phyloP scores from a whole-genome alignment of 2,797 vertebrate species.

The Aeoliscus strigatus region DNA sequence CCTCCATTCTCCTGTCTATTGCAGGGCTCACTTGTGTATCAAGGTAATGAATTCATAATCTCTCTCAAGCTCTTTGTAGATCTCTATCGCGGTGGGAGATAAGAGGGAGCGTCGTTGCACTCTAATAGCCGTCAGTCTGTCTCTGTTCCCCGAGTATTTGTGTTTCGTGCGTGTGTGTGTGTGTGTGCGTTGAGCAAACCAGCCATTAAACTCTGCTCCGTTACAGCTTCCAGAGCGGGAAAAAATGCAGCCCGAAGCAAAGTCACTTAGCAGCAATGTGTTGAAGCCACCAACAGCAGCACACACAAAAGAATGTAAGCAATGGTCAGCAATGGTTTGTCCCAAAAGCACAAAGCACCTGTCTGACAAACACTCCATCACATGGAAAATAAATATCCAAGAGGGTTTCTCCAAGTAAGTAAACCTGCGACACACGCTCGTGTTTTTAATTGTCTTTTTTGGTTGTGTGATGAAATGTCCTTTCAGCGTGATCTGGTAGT shows the following conservation, averaged over 20 bases:
- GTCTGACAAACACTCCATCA: conserved; percentile 49
- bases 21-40: conserved; percentile 63
- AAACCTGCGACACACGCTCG: conserved; percentile 26
- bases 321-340: conserved; percentile 25
- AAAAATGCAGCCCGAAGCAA: conserved; percentile 10
- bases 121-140: conserved; percentile 72
- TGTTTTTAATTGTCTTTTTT: conserved; percentile 71
- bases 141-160: conserved; percentile 37
- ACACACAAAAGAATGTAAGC: conserved; percentile 22
- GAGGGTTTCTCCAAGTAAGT: conserved; percentile 44
- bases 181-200: conserved; percentile 25
- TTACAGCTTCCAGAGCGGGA: conserved; percentile 27
- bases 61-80: conserved; percentile 73
- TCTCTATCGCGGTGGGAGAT: conserved; percentile 73
- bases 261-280: conserved; percentile 44
- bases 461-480: conserved; percentile 63
- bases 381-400: conserved; percentile 52
- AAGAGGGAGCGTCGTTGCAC: conserved; percentile 65
- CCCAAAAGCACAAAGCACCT: conserved; percentile 17
- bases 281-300: conserved; percentile 38
- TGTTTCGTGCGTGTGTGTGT: conserved; percentile 12
- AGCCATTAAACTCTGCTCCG: conserved; percentile 24
- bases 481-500: conserved; percentile 61
- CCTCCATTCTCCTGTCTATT: conserved; percentile 54
- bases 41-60: conserved; percentile 80